phyloP scores from a whole-genome alignment of 1,140 invertebrate genomes.

The Argopecten irradians region DNA sequence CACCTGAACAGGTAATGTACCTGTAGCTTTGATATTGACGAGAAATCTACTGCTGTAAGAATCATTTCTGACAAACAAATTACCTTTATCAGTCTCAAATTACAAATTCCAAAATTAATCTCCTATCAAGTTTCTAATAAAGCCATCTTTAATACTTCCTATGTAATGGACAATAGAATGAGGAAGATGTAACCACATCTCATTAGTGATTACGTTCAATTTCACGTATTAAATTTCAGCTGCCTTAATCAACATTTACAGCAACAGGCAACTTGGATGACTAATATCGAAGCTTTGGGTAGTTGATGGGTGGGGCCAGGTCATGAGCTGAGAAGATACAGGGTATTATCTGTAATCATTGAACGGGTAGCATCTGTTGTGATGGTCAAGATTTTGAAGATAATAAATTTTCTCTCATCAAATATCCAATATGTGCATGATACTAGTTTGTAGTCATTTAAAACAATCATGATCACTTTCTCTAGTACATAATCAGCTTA shows the following conservation, averaged over 20 bases:
- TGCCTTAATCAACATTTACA: neutral
- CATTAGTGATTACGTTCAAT: neutral
- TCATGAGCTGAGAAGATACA: neutral
- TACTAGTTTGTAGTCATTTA: no score
- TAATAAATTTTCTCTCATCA: no score
- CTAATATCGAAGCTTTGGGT: no score
- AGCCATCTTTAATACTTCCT: neutral
- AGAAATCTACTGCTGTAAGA: neutral
- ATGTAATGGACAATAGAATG: neutral
- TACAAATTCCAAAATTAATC: constrained; percentile 23
- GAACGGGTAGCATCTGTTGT: no score
- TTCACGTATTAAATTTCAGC: neutral
- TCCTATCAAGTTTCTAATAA: neutral
- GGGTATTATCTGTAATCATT: no score
- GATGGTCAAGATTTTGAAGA: no score
- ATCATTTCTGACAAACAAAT: neutral
- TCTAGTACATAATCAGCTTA: no score
- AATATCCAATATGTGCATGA: no score
- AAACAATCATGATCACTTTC: no score
- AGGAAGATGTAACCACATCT: neutral
- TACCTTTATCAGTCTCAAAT: neutral
- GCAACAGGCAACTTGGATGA: neutral
- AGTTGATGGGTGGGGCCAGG: neutral
- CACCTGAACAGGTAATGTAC: neutral
- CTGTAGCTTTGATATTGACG: constrained; percentile 21